Conservation (phyloP, 2,888 invertebrate genomes). For the Maniola hyperantus region DNA sequence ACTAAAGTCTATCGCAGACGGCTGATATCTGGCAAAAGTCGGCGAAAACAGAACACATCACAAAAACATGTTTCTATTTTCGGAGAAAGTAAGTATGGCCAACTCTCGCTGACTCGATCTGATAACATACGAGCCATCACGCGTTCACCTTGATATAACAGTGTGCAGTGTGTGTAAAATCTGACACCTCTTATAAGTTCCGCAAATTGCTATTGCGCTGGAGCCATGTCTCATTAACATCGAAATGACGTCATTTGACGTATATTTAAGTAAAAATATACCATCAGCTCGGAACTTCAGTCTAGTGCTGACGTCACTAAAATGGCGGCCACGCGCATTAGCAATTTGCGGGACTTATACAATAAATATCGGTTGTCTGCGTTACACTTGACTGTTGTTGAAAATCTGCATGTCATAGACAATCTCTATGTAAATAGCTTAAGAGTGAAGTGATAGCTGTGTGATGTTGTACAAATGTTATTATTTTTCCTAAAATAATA, state of each 20-base stretch:
- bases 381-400: slow-evolving; percentile 55
- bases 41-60: neutral
- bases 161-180: neutral
- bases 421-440: slow-evolving; percentile 69
- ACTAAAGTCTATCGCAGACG: slow-evolving; percentile 45
- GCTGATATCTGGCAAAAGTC: neutral
- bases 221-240: too few species aligned
- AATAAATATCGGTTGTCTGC: neutral
- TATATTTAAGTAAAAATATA: too few species aligned
- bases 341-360: too few species aligned
- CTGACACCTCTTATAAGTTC: neutral
- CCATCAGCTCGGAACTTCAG: too few species aligned
- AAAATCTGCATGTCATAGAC: slow-evolving; percentile 65
- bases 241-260: too few species aligned
- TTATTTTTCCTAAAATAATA: slow-evolving; percentile 31
- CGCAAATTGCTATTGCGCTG: too few species aligned
- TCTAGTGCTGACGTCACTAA: too few species aligned
- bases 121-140: too few species aligned
- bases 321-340: too few species aligned
- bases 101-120: too few species aligned
- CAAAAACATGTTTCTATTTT: too few species aligned
- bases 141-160: neutral
- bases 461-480: slow-evolving; percentile 46
- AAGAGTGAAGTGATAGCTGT: slow-evolving; percentile 43
- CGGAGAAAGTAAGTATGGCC: too few species aligned